Base-by-base conservation (phyloP, 2,113 vertebrate genomes). In the Porphyrio hochstetteri region DNA sequence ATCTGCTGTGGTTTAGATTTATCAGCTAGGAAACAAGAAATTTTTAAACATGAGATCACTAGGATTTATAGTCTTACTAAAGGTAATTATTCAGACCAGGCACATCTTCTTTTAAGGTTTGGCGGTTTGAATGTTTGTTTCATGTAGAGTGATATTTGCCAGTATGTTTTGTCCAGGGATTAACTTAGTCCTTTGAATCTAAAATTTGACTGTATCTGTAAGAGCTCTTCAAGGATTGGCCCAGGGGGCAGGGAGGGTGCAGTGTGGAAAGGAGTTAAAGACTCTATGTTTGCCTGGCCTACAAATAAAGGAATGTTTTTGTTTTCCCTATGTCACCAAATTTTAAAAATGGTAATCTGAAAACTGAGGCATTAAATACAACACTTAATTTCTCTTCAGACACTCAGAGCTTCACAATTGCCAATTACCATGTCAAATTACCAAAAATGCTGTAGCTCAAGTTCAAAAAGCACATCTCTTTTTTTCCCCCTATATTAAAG, bases 1-100 rank as follows among this genome's bases (percentile, higher is more conserved):
- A 20, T 90, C 74, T 86, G 85, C 82, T 93, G 82, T 52, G 76
- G 18, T 60, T 95, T 76, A 83, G 40, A 50, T 85, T 81, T 94
- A 88, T 95, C 59, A 82, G 42, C 40, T 52, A 86, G 61, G 70
- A 75, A 79, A 20, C 48, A 79, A 0, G 46, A 61, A 16, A 5
- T 48, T 92, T 90, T 59, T 20, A 55, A 38, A 93, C 68, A 18
- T 90, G 72, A 92, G 44, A 68, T 94, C 77, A 84, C 50, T 82
- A 78, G 61, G 44, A 36, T 40, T 40, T 70, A 16, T 21, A 50
- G 36, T 59, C 13, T 52, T 56, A 40, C 25, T 89, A 77, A 88
- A 69, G 35, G 27, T 13, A 64, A 35, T 60, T 72, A 57, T 61
- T 80, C 44, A 65, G 40, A 69, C 55, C 38, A 55, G 42, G 25